Base-by-base conservation (phyloP, 2,888 invertebrate genomes). In the Candidula unifasciata region DNA sequence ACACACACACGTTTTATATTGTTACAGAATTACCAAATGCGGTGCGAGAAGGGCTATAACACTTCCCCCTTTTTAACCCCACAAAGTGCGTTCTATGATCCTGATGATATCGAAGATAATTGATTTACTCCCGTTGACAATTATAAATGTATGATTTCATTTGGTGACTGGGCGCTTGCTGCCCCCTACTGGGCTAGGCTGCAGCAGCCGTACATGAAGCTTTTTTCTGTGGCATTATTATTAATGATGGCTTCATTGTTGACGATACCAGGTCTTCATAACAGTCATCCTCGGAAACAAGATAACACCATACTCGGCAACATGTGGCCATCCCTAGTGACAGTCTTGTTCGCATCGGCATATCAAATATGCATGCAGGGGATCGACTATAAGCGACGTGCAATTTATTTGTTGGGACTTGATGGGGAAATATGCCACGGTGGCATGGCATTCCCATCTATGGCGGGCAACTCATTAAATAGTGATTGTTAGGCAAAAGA, bases 361-460 rank as follows among this genome's bases (percentile, higher is more conserved):
- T 68, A 84, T 84, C 80, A 84, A 73, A 81, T 84, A 84, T 84
- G 76, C 74, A 80, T 84, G 71, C 74, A 74, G 30, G 52, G 60
- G 57, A 79, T 30, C 27, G 44, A 27, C 69, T 44, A 73, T 37
- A 57, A 64, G 66, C 66, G 66, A 66, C 27, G 27, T 66, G 66
- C 66, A 33, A 33, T 69, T 35, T 69, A 33, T 69, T 69, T 35
- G 69, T 33, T 5, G 35, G 33, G 33, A 33, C 18, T 16, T 69
- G 44, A 5, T 69, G 33, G 21, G 18, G 60, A 21, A 21, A 24
- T 60, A n/a, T 44, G 44, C 44, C 44, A 44, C 13, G 44, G 44
- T 44, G 8, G 44, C 13, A 44, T 44, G 44, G 13, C 44, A 44
- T 44, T 44, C 44, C 44, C 6, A 44, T 44, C 8, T 44, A 44